Evolutionary conservation across 2,888 invertebrate species (phyloP).

Genomic region (Polydrusus tereticollis): DNA sequence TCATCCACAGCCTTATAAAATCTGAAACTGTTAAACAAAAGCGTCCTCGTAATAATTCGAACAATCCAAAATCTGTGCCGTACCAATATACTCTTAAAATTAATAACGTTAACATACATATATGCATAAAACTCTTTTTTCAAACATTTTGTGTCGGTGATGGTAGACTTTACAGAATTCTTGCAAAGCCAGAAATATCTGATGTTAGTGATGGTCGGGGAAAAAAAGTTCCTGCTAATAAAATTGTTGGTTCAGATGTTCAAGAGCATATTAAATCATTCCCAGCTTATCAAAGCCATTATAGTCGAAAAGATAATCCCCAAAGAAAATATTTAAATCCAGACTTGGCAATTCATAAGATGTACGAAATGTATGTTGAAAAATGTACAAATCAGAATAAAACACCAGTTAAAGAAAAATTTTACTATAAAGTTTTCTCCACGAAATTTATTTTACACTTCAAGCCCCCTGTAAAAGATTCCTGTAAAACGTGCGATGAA

Average conservation of each 20-base stretch:
- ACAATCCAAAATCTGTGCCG: neutral
- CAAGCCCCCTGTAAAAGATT: slow-evolving; percentile 9
- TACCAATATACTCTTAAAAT: neutral
- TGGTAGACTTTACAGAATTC: neutral
- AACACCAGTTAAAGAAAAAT: slow-evolving; percentile 36
- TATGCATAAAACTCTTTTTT: slow-evolving; percentile 1
- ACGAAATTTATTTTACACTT: slow-evolving; percentile 35
- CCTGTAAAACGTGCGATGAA: too few species aligned
- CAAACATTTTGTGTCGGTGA: neutral
- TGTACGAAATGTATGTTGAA: slow-evolving; percentile 39
- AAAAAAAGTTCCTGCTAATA: neutral
- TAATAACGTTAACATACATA: neutral
- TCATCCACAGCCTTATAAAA: neutral
- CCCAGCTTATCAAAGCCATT: slow-evolving; percentile 41
- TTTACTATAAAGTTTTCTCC: slow-evolving; percentile 49
- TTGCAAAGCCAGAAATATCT: neutral
- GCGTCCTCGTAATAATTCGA: neutral
- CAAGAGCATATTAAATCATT: slow-evolving; percentile 3
- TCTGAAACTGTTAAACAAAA: neutral
- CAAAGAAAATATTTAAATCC: slow-evolving; percentile 42
- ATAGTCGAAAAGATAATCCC: slow-evolving; percentile 40
- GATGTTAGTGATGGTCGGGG: neutral
- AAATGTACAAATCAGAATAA: slow-evolving; percentile 19
- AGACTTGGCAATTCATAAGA: slow-evolving; percentile 33
- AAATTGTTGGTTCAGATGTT: neutral